phyloP scores from a whole-genome alignment of 2,888 invertebrate genomes.

The Conchocele bisecta region DNA sequence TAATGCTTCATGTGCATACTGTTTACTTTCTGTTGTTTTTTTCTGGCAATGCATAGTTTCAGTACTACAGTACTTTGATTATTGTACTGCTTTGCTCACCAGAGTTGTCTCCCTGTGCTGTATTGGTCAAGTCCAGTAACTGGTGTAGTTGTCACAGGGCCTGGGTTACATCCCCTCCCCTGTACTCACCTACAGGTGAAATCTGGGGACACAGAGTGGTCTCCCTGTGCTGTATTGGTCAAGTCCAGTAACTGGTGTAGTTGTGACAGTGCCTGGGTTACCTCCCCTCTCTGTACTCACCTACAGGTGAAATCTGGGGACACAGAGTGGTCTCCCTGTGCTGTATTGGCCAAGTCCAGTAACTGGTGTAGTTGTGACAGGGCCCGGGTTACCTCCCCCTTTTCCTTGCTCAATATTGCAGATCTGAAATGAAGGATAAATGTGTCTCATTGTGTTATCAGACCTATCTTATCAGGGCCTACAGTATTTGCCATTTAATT shows the following conservation, averaged over 20 bases:
- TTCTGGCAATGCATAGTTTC: no score
- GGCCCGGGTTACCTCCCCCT: slow-evolving; percentile 77
- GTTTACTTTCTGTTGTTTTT: no score
- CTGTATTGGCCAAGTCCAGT: slow-evolving; percentile 62
- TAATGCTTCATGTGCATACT: no score
- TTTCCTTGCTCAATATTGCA: slow-evolving; percentile 77
- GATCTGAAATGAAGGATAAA: slow-evolving; percentile 54
- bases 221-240: slow-evolving; percentile 52
- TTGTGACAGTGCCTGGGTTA: slow-evolving; percentile 68
- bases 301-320: slow-evolving; percentile 72
- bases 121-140: slow-evolving; percentile 68
- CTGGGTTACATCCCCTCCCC: slow-evolving; percentile 77
- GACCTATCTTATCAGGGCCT: no score
- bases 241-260: slow-evolving; percentile 72
- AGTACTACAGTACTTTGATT: no score
- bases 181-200: slow-evolving; percentile 75
- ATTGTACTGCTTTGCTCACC: no score
- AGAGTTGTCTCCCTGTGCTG: slow-evolving; percentile 57
- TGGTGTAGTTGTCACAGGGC: slow-evolving; percentile 69
- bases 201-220: slow-evolving; percentile 64
- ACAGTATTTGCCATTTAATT: no score
- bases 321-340: slow-evolving; percentile 56
- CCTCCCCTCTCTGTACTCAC: slow-evolving; percentile 77
- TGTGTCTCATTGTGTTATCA: no score
- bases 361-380: slow-evolving; percentile 70